phyloP scores from a whole-genome alignment of 1,140 invertebrate genomes.

The Drosophila kohkoa region DNA sequence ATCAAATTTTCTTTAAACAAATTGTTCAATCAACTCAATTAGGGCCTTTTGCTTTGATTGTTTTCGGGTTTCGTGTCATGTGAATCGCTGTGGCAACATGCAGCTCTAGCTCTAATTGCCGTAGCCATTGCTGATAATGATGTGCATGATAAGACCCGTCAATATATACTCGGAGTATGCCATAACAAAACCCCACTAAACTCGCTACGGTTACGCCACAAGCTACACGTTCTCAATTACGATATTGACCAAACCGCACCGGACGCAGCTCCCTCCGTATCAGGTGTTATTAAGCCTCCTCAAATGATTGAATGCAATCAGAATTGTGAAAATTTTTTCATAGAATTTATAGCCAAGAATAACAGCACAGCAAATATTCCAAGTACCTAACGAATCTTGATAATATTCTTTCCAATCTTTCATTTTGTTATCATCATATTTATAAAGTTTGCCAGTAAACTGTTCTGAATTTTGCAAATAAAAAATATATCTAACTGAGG shows the following conservation, averaged over 20 bases:
- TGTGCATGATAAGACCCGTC: slow-evolving; percentile 15
- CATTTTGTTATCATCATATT: too few relatives aligned
- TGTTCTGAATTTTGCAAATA: too few relatives aligned
- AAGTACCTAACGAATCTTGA: too few relatives aligned
- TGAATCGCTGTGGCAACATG: slow-evolving; percentile 29
- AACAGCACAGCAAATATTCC: neutral
- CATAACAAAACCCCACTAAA: neutral
- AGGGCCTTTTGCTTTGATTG: slow-evolving; percentile 3
- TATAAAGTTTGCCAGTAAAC: too few relatives aligned
- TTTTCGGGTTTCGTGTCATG: slow-evolving; percentile 33
- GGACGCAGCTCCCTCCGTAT: neutral
- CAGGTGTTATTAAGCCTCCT: neutral
- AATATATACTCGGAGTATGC: neutral
- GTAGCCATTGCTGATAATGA: slow-evolving; percentile 30
- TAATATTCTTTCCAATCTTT: too few relatives aligned
- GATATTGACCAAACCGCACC: slow-evolving; percentile 4
- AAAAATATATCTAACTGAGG: too few relatives aligned
- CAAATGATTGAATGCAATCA: slow-evolving; percentile 13
- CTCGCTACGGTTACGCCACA: neutral
- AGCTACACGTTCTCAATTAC: slow-evolving; percentile 7
- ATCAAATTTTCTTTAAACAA: neutral
- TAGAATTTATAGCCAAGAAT: neutral
- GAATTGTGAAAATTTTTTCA: neutral
- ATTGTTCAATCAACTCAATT: slow-evolving; percentile 9
- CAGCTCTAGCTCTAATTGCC: slow-evolving; percentile 13